Conservation (phyloP, 1,140 invertebrate genomes). For the Pogonomyrmex californicus region DNA sequence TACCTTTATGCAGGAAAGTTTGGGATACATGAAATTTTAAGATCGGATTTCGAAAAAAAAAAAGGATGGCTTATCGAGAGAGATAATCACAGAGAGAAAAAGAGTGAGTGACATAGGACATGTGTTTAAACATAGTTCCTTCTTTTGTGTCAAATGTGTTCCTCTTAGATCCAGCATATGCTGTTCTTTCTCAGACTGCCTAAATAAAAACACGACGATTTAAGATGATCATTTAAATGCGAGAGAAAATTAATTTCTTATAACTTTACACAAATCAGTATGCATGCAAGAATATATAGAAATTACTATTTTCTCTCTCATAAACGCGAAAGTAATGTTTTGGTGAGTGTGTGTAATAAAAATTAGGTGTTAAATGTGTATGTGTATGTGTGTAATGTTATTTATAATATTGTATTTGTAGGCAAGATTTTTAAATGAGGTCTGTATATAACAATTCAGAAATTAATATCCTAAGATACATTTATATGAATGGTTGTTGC, state of each 20-base stretch:
- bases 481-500: slow-evolving; percentile 72
- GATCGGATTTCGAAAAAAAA: slow-evolving; percentile 56
- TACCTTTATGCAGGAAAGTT: slow-evolving; percentile 79
- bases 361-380: slow-evolving; percentile 39
- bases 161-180: slow-evolving; percentile 68
- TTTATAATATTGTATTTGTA: slow-evolving; percentile 25
- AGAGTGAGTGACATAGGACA: slow-evolving; percentile 44
- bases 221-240: slow-evolving; percentile 66
- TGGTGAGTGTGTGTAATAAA: slow-evolving; percentile 62
- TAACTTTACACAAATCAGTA: slow-evolving; percentile 65
- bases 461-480: slow-evolving; percentile 43
- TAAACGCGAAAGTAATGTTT: slow-evolving; percentile 47
- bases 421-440: slow-evolving; percentile 32
- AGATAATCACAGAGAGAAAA: slow-evolving; percentile 44
- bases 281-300: slow-evolving; percentile 72
- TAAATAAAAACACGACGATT: slow-evolving; percentile 72
- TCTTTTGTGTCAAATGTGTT: slow-evolving; percentile 68
- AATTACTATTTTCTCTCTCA: slow-evolving; percentile 37
- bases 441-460: slow-evolving; percentile 39
- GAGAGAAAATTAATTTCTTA: slow-evolving; percentile 68
- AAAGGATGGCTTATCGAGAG: slow-evolving; percentile 72
- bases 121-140: slow-evolving; percentile 68
- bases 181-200: slow-evolving; percentile 70
- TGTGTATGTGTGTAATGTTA: slow-evolving; percentile 36
- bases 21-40: slow-evolving; percentile 77